Evolutionary conservation across 1,140 invertebrate genomes (phyloP).

Genomic region (Akabosia matsudoensis): DNA sequence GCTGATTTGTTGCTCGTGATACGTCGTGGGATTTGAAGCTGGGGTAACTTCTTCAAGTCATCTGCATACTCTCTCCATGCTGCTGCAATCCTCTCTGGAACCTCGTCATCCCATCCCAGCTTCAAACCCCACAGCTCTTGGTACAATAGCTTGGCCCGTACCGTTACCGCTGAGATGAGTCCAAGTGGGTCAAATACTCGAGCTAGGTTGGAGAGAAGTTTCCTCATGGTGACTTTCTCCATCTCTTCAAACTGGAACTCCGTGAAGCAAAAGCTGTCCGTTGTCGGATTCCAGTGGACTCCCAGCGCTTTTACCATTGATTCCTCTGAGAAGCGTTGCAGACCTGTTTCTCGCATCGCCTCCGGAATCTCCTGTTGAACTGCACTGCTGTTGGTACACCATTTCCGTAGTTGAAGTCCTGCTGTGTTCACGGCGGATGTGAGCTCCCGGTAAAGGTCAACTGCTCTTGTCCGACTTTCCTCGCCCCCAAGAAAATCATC

Average conservation of each 20-base stretch:
- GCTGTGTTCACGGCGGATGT: background rate
- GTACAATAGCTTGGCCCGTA: conserved; percentile 52
- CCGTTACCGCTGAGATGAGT: conserved; percentile 49
- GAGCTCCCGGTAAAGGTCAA: background rate
- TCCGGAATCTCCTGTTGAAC: background rate
- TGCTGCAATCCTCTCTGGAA: conserved; percentile 46
- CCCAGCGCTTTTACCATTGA: background rate
- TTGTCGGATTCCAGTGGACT: background rate
- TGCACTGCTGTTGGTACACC: background rate
- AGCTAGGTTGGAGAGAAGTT: conserved; percentile 46
- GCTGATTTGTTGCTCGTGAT: conserved; percentile 40
- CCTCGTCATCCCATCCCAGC: conserved; percentile 52
- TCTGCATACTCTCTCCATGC: conserved; percentile 41
- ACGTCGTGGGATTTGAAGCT: conserved; percentile 17
- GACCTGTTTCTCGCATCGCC: background rate
- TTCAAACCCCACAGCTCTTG: conserved; percentile 52
- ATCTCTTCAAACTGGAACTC: background rate
- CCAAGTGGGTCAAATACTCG: conserved; percentile 54
- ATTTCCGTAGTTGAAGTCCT: background rate
- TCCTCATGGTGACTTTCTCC: background rate
- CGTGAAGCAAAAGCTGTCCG: background rate
- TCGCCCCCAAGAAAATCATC: conserved; percentile 52
- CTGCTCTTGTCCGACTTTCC: background rate
- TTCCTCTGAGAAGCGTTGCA: background rate
- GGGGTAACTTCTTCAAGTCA: conserved; percentile 39